Base-by-base conservation (phyloP, 2,797 vertebrate species). In the Leuciscus waleckii region DNA sequence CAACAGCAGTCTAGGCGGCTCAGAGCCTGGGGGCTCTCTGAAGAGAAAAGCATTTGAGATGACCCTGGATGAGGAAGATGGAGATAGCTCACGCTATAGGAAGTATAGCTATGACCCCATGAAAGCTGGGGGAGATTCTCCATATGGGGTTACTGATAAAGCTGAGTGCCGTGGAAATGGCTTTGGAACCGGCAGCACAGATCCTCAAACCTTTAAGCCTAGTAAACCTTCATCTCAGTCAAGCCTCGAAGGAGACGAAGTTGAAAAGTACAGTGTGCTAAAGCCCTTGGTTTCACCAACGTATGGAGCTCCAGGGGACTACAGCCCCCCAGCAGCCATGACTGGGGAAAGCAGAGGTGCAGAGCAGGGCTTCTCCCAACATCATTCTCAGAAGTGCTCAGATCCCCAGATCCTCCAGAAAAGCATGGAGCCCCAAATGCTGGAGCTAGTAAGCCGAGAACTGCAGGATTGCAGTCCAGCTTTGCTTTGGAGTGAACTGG, bases 31-130 rank as follows among this genome's bases (percentile, higher is more conserved):
- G 2, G 94, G 93, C 8, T 87, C 95, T 5, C 91, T 98, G 89
- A 99, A 99, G 94, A 96, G 98, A 88, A 99, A 98, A 90, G 98
- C 96, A 0, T 97, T 97, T 10, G 97, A 98, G 85, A 94, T 97
- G 93, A 92, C 92, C 1, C 88, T 94, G 0, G 96, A 96, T 1
- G 96, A 96, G 21, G 96, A 96, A 0, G 96, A 96, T 0, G 93
- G 87, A 0, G 95, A 95, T 37, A 84, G 90, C 46, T 92, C 94
- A 46, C 95, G 97, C 87, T 98, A 98, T 90, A 95, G 97, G 91
- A 99, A 98, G 92, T 98, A 96, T 84, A 93, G 93, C 89, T 98
- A 98, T 75, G 97, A 98, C 88, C 92, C 95, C 65, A 88, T 96
- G 91, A 98, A 99, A 91, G 90, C 94, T 1, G 94, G 93, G 14